phyloP scores from a whole-genome alignment of 1,140 invertebrate species.

The Brachionus sp. region DNA sequence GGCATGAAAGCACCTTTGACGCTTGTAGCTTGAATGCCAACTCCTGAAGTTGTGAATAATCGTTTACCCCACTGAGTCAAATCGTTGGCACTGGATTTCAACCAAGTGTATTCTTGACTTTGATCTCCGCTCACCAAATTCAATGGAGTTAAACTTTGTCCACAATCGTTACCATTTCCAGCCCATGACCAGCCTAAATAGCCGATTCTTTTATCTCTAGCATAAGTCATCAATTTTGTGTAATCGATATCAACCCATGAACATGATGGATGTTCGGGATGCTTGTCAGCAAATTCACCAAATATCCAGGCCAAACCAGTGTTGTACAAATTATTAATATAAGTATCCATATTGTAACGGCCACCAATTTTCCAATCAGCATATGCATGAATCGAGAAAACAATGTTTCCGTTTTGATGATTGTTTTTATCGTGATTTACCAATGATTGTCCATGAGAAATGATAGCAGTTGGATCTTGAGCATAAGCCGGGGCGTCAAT shows the following conservation, averaged over 20 bases:
- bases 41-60: neutral
- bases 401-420: neutral
- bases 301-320: neutral
- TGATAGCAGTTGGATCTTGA: neutral
- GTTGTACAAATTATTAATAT: neutral
- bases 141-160: neutral
- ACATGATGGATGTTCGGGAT: neutral
- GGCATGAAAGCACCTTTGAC: neutral
- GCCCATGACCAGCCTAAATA: constrained; percentile 30
- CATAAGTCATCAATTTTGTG: neutral
- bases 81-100: constrained; percentile 3
- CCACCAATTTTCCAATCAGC: neutral
- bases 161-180: constrained; percentile 16
- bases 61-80: constrained; percentile 9
- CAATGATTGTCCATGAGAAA: neutral
- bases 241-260: constrained; percentile 12
- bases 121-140: constrained; percentile 1
- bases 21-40: constrained; percentile 13
- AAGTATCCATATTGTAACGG: neutral
- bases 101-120: constrained; percentile 21
- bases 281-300: constrained; percentile 1
- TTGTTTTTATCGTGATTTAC: neutral
- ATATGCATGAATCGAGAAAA: constrained; percentile 24
- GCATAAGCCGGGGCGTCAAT: constrained; percentile 4
- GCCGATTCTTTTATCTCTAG: neutral